Conservation (phyloP, 1,140 invertebrate species). For the Solenopsis invicta region DNA sequence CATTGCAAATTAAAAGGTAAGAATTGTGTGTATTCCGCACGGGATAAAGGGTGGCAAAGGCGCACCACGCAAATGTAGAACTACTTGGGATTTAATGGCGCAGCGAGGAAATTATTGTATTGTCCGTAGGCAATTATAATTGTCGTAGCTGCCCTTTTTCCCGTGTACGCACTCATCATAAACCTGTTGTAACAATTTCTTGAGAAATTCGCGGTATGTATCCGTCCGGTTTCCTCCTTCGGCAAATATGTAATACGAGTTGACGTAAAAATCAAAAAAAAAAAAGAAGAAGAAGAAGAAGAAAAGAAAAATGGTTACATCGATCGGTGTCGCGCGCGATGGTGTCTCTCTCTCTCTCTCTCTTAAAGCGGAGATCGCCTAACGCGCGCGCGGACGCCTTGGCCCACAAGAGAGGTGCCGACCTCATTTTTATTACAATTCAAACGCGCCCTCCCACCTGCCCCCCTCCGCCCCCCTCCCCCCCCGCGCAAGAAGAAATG, state of each 20-base stretch:
- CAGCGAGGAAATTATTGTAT: no score
- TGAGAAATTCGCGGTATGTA: background rate
- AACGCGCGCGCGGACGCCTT: slow-evolving; percentile 68
- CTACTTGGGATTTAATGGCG: no score
- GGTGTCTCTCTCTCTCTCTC: slow-evolving; percentile 27
- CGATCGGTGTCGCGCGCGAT: slow-evolving; percentile 54
- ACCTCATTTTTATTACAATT: slow-evolving; percentile 78
- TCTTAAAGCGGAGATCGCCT: slow-evolving; percentile 70
- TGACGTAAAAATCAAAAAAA: slow-evolving; percentile 13
- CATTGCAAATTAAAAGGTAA: background rate
- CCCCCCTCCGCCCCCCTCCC: slow-evolving; percentile 4
- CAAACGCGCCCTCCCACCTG: slow-evolving; percentile 65
- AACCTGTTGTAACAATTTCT: background rate
- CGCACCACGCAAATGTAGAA: no score
- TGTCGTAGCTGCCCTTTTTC: no score
- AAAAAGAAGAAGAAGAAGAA: slow-evolving; percentile 1
- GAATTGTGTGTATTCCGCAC: background rate
- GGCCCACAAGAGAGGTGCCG: slow-evolving; percentile 74
- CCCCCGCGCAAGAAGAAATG: slow-evolving; percentile 59
- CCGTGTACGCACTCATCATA: no score
- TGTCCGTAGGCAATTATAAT: no score
- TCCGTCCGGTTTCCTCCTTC: background rate
- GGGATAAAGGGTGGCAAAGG: no score
- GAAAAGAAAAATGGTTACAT: slow-evolving; percentile 37
- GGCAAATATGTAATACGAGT: slow-evolving; percentile 34